Evolutionary conservation across 2,113 vertebrate species (phyloP).

Genomic region (Hystrix cristata): DNA sequence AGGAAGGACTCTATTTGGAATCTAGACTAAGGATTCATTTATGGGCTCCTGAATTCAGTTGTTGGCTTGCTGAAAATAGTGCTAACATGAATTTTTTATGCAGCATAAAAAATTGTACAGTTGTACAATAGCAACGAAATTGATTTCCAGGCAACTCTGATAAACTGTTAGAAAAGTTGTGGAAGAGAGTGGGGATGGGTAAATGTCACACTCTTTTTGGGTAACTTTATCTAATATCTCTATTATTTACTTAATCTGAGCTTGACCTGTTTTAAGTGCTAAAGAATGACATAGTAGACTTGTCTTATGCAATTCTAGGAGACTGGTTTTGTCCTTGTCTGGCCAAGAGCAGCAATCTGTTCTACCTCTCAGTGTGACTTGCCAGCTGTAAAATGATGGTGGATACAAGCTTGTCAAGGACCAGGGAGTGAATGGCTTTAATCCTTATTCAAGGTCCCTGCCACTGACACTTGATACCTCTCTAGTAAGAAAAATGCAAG

Average conservation of each 20-base stretch:
- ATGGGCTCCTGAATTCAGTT: conserved; percentile 17
- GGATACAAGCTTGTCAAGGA: not conserved
- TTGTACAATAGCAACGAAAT: not conserved
- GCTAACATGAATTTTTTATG: not conserved
- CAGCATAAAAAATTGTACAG: too few relatives aligned
- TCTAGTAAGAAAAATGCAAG: not conserved
- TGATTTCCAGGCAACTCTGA: not conserved
- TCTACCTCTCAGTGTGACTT: not conserved
- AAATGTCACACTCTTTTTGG: not conserved
- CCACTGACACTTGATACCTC: not conserved
- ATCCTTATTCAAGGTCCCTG: not conserved
- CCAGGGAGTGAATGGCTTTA: not conserved
- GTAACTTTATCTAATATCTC: conserved; percentile 1
- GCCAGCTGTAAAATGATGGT: not conserved
- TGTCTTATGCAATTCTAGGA: not conserved
- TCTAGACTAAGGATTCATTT: conserved; percentile 16
- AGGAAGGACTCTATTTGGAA: not conserved
- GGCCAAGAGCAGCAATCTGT: not conserved
- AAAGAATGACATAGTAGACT: not conserved
- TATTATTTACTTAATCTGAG: conserved; percentile 29
- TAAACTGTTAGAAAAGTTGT: not conserved
- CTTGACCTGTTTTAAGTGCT: not conserved
- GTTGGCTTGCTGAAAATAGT: conserved; percentile 25
- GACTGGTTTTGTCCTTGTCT: conserved; percentile 15
- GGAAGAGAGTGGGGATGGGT: not conserved